Percentiles rank a stretch among this genome's conserved stretches.
phyloP scores from a whole-genome alignment of 1,140 invertebrate species.

The Bombus huntii region DNA sequence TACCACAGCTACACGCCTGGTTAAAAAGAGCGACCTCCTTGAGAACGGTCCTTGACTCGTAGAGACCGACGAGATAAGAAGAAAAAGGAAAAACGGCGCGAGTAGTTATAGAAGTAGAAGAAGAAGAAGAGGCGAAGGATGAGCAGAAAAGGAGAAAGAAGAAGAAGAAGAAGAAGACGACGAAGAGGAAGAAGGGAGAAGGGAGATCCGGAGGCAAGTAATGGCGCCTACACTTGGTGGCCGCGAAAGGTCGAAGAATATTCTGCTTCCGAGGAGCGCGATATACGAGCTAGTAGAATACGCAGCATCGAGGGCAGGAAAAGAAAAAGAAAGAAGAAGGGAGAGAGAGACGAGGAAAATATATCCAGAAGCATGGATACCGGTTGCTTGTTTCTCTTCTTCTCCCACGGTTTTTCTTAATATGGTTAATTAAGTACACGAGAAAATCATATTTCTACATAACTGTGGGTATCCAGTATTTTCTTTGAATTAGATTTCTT shows the following conservation, averaged over 20 bases:
- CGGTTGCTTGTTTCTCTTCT: constrained; percentile 36
- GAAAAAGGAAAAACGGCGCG: constrained; percentile 60
- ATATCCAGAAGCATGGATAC: constrained; percentile 30
- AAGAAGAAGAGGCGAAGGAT: constrained; percentile 62
- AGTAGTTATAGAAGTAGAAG: constrained; percentile 68
- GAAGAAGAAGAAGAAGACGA: constrained; percentile 42
- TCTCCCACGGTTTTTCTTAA: constrained; percentile 49
- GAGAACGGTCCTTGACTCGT: constrained; percentile 83
- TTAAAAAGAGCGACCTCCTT: constrained; percentile 81
- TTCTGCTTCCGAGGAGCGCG: constrained; percentile 57
- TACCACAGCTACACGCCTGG: constrained; percentile 52
- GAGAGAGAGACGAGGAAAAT: constrained; percentile 17
- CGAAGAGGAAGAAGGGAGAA: constrained; percentile 32
- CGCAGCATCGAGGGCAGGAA: constrained; percentile 31
- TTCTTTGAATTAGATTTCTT: background rate
- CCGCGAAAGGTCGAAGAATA: constrained; percentile 67
- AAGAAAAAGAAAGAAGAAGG: background rate
- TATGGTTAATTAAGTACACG: constrained; percentile 44
- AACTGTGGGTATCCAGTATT: background rate
- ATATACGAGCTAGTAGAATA: constrained; percentile 47
- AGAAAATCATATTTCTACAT: constrained; percentile 22
- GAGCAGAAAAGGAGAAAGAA: constrained; percentile 49
- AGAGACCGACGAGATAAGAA: constrained; percentile 64
- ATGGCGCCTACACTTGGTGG: constrained; percentile 71
- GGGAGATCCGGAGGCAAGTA: constrained; percentile 53